Evolutionary conservation across 1,140 invertebrate genomes (phyloP), one percentile per base, ranked within the genome.

Genomic region (Trachelipus rathkii): DNA sequence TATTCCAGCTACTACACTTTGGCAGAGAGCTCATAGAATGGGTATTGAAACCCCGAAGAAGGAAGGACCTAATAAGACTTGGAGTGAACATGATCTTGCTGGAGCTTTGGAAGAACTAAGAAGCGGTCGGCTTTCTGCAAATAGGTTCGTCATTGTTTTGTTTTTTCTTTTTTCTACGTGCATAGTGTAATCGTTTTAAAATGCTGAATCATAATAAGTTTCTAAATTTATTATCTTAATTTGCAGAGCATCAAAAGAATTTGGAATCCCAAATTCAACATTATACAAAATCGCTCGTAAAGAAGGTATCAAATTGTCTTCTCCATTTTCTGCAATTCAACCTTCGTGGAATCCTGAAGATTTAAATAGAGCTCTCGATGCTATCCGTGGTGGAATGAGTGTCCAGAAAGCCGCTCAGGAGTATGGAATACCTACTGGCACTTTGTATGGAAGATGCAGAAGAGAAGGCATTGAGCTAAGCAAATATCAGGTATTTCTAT

Each of bases 231-330:
- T 44, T 77, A 24, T n/a, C 60, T 0, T 19, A 60, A 53, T 60
- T 13, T 5, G 0, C 84, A 94, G 94, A 86, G 93, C 93, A 21
- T 94, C 92, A 76, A 95, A 95, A 84, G 92, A 93, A n/a, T 95
- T 92, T 84, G 93, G 91, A 88, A 94, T 95, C 84, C 93, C 93
- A 21, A 94, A 92, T 81, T 94, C 92, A 84, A 95, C 93, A 6
- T 85, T 95, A 82, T 95, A 94, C 86, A 95, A 95, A 88, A 95
- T 95, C 82, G 93, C 93, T 11, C 89, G 93, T 79, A 89, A 92
- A 82, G 93, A 95, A 85, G 93, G 93, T 71, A 95, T 95, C 82
- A 89, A 93, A 79, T 85, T 95, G 81, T 92, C 93, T 23, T 92
- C 92, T 44, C 93, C 93, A 0, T 94, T 94, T 86, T 94, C 94